Evolutionary conservation across 2,113 vertebrate species (phyloP).

Genomic region (Dendrocopos noguchii): DNA sequence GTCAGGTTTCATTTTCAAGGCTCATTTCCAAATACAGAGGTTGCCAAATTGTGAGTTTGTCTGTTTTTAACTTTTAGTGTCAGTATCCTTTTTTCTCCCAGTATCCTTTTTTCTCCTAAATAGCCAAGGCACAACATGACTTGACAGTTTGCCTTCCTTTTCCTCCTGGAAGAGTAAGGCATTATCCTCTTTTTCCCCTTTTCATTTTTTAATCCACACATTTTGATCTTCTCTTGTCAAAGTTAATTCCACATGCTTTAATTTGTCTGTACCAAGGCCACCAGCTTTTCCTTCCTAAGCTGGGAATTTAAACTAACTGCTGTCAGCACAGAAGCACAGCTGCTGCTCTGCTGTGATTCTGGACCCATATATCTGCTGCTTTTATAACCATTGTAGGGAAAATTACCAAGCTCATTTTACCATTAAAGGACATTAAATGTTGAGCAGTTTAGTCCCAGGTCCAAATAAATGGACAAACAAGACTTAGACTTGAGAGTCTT

Average conservation of each 20-base stretch:
- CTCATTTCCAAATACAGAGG: background rate
- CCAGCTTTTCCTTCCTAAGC: background rate
- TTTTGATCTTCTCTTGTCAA: background rate
- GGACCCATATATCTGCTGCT: background rate
- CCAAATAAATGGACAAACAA: background rate
- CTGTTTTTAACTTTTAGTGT: background rate
- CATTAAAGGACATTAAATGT: background rate
- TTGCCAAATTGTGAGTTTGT: background rate
- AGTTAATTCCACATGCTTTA: background rate
- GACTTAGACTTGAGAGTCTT: background rate
- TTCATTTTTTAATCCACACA: background rate
- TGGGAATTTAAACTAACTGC: background rate
- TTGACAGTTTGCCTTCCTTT: background rate
- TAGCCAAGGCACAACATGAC: background rate
- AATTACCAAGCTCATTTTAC: background rate
- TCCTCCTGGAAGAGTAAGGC: background rate
- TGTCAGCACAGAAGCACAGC: background rate
- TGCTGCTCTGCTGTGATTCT: background rate
- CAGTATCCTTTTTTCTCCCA: too few species aligned
- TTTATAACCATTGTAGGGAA: background rate
- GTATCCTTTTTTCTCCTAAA: background rate
- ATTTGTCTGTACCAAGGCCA: background rate
- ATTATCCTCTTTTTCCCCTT: background rate
- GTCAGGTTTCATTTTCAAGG: background rate
- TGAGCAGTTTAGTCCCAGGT: background rate